A percentile compares a stretch with the other conserved stretches of the same genome.
phyloP scores from a whole-genome alignment of 2,797 vertebrate species.

The Artibeus lituratus region DNA sequence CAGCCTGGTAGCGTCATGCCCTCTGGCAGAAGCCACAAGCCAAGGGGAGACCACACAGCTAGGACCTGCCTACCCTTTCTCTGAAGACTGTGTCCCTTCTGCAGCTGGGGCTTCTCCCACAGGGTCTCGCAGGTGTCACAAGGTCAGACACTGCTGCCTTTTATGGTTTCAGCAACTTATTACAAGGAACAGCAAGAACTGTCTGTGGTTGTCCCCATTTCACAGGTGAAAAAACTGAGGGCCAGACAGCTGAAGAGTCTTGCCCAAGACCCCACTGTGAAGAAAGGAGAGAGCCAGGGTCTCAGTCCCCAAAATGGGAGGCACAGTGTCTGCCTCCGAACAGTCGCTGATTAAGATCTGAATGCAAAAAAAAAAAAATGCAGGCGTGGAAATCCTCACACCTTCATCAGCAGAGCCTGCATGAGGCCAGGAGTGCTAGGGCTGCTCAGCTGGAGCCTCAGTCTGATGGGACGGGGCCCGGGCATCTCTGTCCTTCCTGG shows the following conservation, averaged over 20 bases:
- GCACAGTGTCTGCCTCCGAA: background rate
- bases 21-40: background rate
- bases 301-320: background rate
- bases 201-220: background rate
- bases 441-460: background rate
- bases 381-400: accelerated
- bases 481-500: background rate
- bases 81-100: no score
- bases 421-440: background rate
- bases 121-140: background rate
- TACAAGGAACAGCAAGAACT: no score
- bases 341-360: background rate
- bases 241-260: background rate
- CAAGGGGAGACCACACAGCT: background rate
- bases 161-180: background rate
- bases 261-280: background rate
- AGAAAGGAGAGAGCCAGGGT: background rate
- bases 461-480: background rate
- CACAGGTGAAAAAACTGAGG: background rate
- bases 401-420: accelerated
- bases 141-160: background rate
- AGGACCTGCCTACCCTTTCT: background rate
- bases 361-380: background rate
- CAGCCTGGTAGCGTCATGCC: background rate
- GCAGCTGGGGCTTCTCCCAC: no score